Evolutionary conservation across 2,113 vertebrate species (phyloP).

Genomic region (Plecturocebus donacophilus): DNA sequence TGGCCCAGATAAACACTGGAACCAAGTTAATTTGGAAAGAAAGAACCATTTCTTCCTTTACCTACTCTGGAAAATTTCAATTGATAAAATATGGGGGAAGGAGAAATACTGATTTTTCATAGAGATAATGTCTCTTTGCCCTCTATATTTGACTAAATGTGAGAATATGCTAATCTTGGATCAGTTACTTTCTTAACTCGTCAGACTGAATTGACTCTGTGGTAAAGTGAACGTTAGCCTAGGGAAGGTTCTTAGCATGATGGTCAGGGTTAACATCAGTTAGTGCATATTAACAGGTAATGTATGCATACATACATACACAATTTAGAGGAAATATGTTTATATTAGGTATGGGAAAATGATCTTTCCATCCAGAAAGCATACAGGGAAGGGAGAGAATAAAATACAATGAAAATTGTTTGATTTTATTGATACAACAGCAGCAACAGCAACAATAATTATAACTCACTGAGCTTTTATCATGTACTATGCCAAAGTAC

Average conservation of each 20-base stretch:
- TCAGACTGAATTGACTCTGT: background rate
- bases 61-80: background rate
- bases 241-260: background rate
- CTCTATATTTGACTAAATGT: background rate
- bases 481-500: background rate
- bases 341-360: background rate
- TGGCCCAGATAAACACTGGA: background rate
- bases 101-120: constrained; percentile 2
- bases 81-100: constrained; percentile 26
- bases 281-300: background rate
- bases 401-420: constrained; percentile 7
- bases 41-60: constrained; percentile 20
- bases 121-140: background rate
- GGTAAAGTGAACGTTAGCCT: constrained; percentile 25
- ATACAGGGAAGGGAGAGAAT: background rate
- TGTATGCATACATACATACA: background rate
- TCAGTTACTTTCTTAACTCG: background rate
- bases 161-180: background rate
- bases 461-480: background rate
- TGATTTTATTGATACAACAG: background rate
- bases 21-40: constrained; percentile 10
- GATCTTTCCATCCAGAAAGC: background rate
- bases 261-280: background rate
- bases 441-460: background rate
- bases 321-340: constrained; percentile 1